phyloP scores from a whole-genome alignment of 2,113 vertebrate genomes.

The Callaeas wilsoni region DNA sequence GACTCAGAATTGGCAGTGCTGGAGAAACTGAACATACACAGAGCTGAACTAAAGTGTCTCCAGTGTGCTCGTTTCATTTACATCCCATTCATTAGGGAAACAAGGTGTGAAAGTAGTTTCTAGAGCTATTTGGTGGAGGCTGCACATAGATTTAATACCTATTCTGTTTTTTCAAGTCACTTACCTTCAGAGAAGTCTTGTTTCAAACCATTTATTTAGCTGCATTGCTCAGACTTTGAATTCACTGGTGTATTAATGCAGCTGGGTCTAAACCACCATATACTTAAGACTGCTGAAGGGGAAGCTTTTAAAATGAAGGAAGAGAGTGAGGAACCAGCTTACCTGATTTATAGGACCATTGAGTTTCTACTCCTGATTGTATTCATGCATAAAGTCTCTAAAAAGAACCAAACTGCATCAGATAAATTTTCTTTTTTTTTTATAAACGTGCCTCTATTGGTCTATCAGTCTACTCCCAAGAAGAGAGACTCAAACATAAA shows the following conservation, averaged over 20 bases:
- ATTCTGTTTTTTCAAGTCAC: background rate
- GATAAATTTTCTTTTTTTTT: background rate
- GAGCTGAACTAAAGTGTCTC: background rate
- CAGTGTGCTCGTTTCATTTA: background rate
- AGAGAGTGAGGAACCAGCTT: background rate
- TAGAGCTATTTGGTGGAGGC: background rate
- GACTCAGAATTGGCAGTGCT: background rate
- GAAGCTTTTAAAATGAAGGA: background rate
- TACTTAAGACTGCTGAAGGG: background rate
- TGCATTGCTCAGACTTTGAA: background rate
- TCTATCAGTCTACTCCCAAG: background rate
- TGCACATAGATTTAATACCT: background rate
- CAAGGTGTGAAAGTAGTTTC: conserved; percentile 20
- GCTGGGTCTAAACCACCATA: background rate
- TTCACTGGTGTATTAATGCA: background rate
- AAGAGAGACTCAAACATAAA: background rate
- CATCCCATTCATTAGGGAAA: conserved; percentile 15
- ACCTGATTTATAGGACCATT: background rate
- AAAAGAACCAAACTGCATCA: background rate
- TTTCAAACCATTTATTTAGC: background rate
- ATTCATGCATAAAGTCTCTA: background rate
- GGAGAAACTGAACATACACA: background rate
- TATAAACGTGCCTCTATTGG: background rate
- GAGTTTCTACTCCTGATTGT: background rate
- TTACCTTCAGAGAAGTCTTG: background rate